Evolutionary conservation across 2,888 invertebrate genomes (phyloP), one percentile per base, ranked within the genome.

Genomic region (Watsonalla cultraria): DNA sequence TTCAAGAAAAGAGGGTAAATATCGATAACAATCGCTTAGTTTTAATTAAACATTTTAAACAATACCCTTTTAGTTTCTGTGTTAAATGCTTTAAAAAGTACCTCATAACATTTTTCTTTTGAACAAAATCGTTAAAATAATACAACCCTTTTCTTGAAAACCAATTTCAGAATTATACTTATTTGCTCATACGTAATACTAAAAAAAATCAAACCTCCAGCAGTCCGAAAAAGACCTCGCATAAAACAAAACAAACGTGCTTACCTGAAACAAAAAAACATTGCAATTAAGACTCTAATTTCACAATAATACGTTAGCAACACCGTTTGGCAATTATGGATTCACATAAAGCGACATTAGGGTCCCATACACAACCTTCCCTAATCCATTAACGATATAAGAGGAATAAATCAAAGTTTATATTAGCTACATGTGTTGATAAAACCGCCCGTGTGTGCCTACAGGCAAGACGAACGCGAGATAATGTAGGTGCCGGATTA

Each of bases 341-440:
- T 74, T 68, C 77, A 79, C 82, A 84, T 83, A 84, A 82, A 85
- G 78, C 73, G 80, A 75, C 79, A 80, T 80, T 78, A 81, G 72
- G 65, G 62, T 74, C 70, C 69, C 70, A 58, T 62, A 66, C 69
- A 59, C 65, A 61, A 68, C 13, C 48, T 79, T 81, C 87, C 88
- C 85, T 89, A 90, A 90, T 90, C 89, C 90, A 86, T 90, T 90
- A 89, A 87, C 88, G 85, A 90, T 90, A 90, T 89, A 90, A 89
- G 83, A 83, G 84, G 82, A 86, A 88, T 90, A 90, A 90, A 90
- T 90, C 90, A 90, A 88, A 88, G 82, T 86, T 90, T 89, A 90
- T 90, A 87, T 87, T 79, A 78, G 81, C 78, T 89, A 87, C 90
- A 90, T 86, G 88, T 90, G 90, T 82, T 89, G 86, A 89, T 90